Base-by-base conservation (phyloP, 2,888 invertebrate genomes). In the Pollenia labialis region DNA sequence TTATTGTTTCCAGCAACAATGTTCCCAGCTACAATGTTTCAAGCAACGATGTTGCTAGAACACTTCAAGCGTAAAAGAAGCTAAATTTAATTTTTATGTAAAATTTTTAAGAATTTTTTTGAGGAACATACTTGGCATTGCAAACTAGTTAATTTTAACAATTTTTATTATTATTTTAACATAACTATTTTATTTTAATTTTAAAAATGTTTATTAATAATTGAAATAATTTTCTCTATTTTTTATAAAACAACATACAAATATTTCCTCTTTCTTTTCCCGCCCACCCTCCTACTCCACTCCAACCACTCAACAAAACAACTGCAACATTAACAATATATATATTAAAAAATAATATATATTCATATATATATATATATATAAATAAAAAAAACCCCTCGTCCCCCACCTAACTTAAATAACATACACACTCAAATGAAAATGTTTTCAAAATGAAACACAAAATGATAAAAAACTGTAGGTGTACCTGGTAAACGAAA, bases 401-500 rank as follows among this genome's bases (percentile, higher is more conserved):
- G 16, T 40, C n/a, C 44, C 12, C 52, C 42, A 1, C 14, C 32
- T 11, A 11, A 44, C 44, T 16, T 23, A 64, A 64, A 85, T 69
- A 46, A 54, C 76, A 52, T 1, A 64, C 46, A 23, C 52, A 69
- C 50, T 40, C 42, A 82, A 66, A 75, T 81, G 46, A 60, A 69
- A 84, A 76, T 64, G 56, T 32, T 32, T 32, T 32, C 32, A 6
- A 72, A 77, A 84, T 44, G 23, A 74, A 74, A 66, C 16, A 81
- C 66, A 74, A 66, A 83, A 85, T 85, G 68, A 85, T 85, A 85
- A 85, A 85, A 85, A 85, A 85, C 84, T 87, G 80, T 88, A 98
- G 98, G 97, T 93, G 97, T 98, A 92, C 98, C 98, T 90, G 98
- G 98, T 91, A 97, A 97, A 94, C 96, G 98, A 93, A 98, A 98